Evolutionary conservation across 2,113 vertebrate species (phyloP).

Genomic region (Nasalis larvatus): DNA sequence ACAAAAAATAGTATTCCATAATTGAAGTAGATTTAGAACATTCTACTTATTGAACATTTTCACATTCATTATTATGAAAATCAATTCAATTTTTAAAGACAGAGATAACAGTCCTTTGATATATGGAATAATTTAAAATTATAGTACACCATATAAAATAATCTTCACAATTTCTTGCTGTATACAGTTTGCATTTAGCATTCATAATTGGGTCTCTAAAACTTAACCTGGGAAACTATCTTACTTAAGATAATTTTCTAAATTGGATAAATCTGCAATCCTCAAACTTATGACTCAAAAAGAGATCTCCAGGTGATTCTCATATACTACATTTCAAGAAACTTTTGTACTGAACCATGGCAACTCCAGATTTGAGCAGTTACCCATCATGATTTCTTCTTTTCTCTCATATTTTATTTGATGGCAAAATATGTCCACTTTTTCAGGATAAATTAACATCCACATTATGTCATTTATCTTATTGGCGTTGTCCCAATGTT

Average conservation of each 20-base stretch:
- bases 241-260: background rate
- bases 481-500: background rate
- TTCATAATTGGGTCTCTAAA: constrained; percentile 4
- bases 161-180: background rate
- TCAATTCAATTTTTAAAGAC: constrained; percentile 10
- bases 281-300: background rate
- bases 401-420: background rate
- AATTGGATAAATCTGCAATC: background rate
- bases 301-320: background rate
- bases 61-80: background rate
- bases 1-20: background rate
- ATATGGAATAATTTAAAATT: constrained; percentile 4
- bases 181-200: background rate
- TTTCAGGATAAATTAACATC: background rate
- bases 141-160: background rate
- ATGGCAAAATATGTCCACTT: background rate
- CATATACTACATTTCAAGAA: background rate
- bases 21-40: background rate
- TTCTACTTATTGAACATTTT: background rate
- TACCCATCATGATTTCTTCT: background rate
- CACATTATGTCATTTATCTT: background rate
- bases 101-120: constrained; percentile 39
- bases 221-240: background rate
- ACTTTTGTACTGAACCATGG: background rate
- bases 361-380: background rate